Percentiles rank a stretch among this genome's conserved stretches.
These are phyloP conservation scores for Macroramphosus scolopax DNA, from an alignment of 2,797 vertebrate species.

Conservation along the genomic window DNA sequence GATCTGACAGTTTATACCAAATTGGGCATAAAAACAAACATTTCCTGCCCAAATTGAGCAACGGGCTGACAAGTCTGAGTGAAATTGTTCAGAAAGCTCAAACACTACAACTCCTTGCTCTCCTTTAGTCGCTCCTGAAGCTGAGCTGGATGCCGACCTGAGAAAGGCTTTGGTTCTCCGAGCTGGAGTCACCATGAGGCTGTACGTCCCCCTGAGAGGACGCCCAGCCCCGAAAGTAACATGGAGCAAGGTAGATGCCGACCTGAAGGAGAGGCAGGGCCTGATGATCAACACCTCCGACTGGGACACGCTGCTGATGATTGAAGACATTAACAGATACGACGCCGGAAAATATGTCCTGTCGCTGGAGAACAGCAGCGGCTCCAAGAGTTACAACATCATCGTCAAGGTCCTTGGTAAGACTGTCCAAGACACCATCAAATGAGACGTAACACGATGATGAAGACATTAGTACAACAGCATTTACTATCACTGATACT, in stretches of 20 bases:
- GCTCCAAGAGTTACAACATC: conserved; percentile 92
- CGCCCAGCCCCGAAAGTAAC: conserved; percentile 92
- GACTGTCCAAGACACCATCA: too few species aligned
- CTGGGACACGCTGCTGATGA: conserved; percentile 91
- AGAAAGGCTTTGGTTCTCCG: conserved; percentile 92
- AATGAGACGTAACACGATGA: too few species aligned
- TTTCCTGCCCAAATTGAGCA: too few species aligned
- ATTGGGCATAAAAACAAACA: too few species aligned
- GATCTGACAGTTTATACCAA: too few species aligned
- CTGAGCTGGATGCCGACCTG: conserved; percentile 93
- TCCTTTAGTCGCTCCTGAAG: conserved; percentile 89
- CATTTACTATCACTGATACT: too few species aligned
- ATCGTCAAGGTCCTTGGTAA: conserved; percentile 96
- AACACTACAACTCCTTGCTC: too few species aligned
- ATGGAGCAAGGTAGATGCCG: conserved; percentile 91
- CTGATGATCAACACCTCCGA: conserved; percentile 92
- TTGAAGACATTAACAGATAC: conserved; percentile 94
- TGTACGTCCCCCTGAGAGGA: conserved; percentile 95
- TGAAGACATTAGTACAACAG: too few species aligned
- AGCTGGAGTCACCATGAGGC: conserved; percentile 94
- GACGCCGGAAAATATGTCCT: conserved; percentile 97
- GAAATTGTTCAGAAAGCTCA: too few species aligned
- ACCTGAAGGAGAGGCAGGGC: conserved; percentile 88
- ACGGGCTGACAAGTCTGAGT: too few species aligned
- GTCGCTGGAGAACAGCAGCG: conserved; percentile 91